phyloP scores from a whole-genome alignment of 2,113 vertebrate genomes.

The Xiphias gladius region DNA sequence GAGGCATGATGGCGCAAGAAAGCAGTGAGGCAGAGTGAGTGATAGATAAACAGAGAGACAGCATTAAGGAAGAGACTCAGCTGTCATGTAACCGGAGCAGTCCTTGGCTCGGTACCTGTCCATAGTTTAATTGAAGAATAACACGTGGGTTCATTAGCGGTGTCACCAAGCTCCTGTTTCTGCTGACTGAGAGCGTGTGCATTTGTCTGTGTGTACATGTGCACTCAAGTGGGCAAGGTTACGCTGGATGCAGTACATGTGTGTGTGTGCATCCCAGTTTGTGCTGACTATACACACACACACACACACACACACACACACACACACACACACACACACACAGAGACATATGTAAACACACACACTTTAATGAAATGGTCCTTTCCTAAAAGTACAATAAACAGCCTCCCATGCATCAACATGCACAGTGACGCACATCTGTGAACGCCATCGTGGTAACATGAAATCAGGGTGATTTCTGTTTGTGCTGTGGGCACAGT shows the following conservation, averaged over 20 bases:
- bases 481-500: background rate
- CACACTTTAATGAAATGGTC: conserved; percentile 64
- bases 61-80: conserved; percentile 54
- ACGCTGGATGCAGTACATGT: conserved; percentile 29
- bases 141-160: conserved; percentile 78
- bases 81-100: conserved; percentile 62
- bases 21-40: conserved; percentile 50
- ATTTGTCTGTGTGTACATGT: conserved; percentile 21
- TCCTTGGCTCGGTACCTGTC: conserved; percentile 56
- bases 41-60: conserved; percentile 54
- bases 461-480: conserved; percentile 48
- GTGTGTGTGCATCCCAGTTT: conserved; percentile 42
- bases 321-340: conserved; percentile 23
- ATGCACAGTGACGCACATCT: conserved; percentile 51
- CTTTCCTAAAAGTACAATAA: conserved; percentile 65
- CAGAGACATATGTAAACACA: conserved; percentile 42
- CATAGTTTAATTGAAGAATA: conserved; percentile 85
- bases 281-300: conserved; percentile 65
- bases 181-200: conserved; percentile 77
- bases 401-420: conserved; percentile 68
- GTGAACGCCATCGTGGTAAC: conserved; percentile 30
- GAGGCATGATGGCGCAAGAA: conserved; percentile 65
- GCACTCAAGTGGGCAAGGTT: conserved; percentile 29
- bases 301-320: background rate
- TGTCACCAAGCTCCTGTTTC: conserved; percentile 75